phyloP scores from a whole-genome alignment of 1,140 invertebrate genomes.

The Apis cerana region DNA sequence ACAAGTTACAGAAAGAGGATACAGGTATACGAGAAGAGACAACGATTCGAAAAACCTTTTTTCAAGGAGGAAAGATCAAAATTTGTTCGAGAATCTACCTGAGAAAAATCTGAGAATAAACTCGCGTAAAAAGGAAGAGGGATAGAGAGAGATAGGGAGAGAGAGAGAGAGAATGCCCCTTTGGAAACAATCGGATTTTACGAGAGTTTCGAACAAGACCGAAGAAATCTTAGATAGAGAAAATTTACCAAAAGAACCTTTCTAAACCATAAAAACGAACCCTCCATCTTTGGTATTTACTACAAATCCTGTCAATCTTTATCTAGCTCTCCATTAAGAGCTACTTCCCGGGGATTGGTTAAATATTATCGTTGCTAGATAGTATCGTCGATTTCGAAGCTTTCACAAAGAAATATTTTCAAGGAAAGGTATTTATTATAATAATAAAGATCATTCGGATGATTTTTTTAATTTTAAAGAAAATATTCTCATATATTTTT shows the following conservation, averaged over 20 bases:
- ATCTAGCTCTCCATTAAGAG: not conserved
- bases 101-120: not conserved
- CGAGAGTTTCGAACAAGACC: not conserved
- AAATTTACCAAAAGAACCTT: not conserved
- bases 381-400: too few species aligned
- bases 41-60: not conserved
- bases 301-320: not conserved
- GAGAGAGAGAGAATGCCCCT: not conserved
- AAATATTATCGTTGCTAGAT: not conserved
- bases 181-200: slow-evolving; percentile 20
- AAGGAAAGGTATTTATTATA: not conserved
- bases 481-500: too few species aligned
- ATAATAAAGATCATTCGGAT: too few species aligned
- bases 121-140: too few species aligned
- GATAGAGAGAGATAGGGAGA: too few species aligned
- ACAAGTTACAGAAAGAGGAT: not conserved
- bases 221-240: not conserved
- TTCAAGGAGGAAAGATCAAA: not conserved
- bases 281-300: not conserved
- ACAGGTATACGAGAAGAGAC: slow-evolving; percentile 15
- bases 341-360: rapidly evolving
- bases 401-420: not conserved
- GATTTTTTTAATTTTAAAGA: too few species aligned
- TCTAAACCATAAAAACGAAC: slow-evolving; percentile 1
- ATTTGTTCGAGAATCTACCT: slow-evolving; percentile 26